Evolutionary conservation across 2,797 vertebrate genomes (phyloP).

Genomic region (Oreochromis mossambicus): DNA sequence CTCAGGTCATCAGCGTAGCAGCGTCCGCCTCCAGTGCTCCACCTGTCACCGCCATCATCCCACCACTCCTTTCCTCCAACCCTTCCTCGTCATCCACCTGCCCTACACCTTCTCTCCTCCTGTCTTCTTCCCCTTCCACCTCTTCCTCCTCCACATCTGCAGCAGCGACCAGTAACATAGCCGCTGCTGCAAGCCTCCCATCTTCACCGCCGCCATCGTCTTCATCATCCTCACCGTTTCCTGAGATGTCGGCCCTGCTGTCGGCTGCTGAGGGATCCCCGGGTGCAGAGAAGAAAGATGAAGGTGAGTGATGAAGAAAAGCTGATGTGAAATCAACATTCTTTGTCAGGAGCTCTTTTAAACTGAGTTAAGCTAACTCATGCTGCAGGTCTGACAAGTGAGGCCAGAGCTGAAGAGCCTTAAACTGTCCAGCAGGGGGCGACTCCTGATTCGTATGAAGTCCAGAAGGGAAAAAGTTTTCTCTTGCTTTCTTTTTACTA

Average conservation of each 20-base stretch:
- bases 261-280: background rate
- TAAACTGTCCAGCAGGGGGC: background rate
- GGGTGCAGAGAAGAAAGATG: background rate
- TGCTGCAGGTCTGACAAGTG: background rate
- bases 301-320: background rate
- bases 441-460: background rate
- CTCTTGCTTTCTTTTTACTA: background rate
- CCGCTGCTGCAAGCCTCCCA: background rate
- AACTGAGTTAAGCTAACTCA: background rate
- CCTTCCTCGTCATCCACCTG: background rate
- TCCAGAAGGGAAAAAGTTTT: background rate
- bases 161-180: background rate
- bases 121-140: background rate
- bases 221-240: background rate
- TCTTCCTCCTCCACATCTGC: background rate
- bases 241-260: background rate
- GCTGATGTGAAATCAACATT: background rate
- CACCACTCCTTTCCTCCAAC: background rate
- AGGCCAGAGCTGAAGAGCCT: background rate
- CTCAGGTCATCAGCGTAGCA: background rate
- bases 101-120: background rate
- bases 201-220: accelerated
- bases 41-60: background rate
- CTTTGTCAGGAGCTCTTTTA: background rate
- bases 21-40: background rate